These are phyloP conservation scores for Lasioglossum figueresi DNA, from an alignment of 2,888 invertebrate species.

Conservation along the genomic window DNA sequence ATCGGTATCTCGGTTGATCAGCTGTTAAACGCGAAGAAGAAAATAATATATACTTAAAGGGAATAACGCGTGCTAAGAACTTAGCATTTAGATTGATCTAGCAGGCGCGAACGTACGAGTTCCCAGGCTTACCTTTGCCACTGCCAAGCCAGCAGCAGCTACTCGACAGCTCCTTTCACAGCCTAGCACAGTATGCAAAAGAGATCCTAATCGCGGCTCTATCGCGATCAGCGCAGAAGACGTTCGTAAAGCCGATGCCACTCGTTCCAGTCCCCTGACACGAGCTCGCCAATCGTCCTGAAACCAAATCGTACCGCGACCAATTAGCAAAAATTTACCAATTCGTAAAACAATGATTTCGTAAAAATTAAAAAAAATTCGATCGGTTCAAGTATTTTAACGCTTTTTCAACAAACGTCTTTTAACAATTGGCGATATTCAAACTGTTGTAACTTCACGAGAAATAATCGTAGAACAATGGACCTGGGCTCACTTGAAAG, in stretches of 20 bases:
- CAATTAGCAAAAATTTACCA: not conserved
- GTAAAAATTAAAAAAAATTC: not conserved
- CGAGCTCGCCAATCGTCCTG: conserved; percentile 86
- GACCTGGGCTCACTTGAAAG: not conserved
- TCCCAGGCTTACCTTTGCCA: conserved; percentile 75
- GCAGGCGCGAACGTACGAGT: conserved; percentile 48
- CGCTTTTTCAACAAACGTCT: not conserved
- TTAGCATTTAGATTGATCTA: conserved; percentile 37
- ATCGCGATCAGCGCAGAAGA: conserved; percentile 85
- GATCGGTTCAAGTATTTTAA: too few species aligned
- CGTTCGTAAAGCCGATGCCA: conserved; percentile 85
- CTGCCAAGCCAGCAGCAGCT: conserved; percentile 84
- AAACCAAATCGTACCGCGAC: not conserved
- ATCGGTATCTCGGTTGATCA: not conserved
- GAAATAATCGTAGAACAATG: not conserved
- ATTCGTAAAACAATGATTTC: not conserved
- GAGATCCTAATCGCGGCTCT: conserved; percentile 87
- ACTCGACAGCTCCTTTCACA: conserved; percentile 87
- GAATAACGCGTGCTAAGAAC: not conserved
- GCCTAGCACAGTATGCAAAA: conserved; percentile 87
- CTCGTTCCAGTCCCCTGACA: conserved; percentile 86
- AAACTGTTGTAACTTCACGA: not conserved
- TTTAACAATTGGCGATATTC: not conserved
- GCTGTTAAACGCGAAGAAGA: conserved; percentile 3
- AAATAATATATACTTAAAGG: conserved; percentile 15